A percentile compares a stretch with the other conserved stretches of the same genome.
These are phyloP conservation scores for Mungos mungo DNA, from an alignment of 2,113 vertebrate species.

Conservation along the genomic window DNA sequence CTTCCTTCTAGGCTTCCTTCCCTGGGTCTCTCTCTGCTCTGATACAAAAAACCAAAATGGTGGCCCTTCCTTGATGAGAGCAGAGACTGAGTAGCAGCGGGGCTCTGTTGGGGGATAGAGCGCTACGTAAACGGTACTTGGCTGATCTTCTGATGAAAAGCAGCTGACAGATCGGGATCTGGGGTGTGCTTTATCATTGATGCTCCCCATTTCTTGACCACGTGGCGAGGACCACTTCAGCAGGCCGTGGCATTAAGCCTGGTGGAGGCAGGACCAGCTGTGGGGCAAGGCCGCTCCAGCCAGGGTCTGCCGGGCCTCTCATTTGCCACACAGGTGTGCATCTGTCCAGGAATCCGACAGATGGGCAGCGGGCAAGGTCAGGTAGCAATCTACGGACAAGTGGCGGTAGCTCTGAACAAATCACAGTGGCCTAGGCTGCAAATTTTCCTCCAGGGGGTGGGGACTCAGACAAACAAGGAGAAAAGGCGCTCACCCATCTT, in stretches of 20 bases:
- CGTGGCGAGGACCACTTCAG: not conserved
- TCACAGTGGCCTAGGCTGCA: slow-evolving; percentile 80
- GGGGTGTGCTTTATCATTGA: not conserved
- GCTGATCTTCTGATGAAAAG: slow-evolving; percentile 10
- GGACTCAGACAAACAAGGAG: slow-evolving; percentile 78
- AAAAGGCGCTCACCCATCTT: slow-evolving; percentile 85
- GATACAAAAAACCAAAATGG: slow-evolving; percentile 53
- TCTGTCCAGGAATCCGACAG: slow-evolving; percentile 51
- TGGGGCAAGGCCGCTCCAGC: slow-evolving; percentile 28
- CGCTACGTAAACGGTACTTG: not conserved
- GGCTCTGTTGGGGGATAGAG: not conserved
- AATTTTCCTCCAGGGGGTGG: slow-evolving; percentile 78
- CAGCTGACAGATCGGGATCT: not conserved
- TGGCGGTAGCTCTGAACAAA: slow-evolving; percentile 79
- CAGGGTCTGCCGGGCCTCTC: not conserved
- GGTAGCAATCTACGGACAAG: slow-evolving; percentile 65
- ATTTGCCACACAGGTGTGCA: slow-evolving; percentile 52
- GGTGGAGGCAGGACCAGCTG: not conserved
- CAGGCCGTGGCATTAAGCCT: not conserved
- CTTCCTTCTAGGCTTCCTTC: slow-evolving; percentile 35
- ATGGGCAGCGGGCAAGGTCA: slow-evolving; percentile 39
- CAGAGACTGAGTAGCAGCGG: not conserved
- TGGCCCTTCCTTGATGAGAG: not conserved
- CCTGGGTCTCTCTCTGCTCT: slow-evolving; percentile 42
- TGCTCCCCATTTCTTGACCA: slow-evolving; percentile 11